phyloP scores from a whole-genome alignment of 2,113 vertebrate species.

The Noturus placidus region DNA sequence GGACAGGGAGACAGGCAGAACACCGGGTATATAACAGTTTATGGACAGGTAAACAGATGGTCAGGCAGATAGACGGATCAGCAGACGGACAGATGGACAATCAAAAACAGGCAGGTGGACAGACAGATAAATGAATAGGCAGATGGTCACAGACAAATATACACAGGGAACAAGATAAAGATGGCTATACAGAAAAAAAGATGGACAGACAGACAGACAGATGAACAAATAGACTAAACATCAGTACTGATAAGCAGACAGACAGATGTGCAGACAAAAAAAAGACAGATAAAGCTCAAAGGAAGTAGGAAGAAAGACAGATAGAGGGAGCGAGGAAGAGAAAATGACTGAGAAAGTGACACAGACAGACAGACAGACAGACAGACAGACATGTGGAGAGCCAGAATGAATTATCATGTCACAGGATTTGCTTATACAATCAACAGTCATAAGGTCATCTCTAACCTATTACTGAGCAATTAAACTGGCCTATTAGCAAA shows the following conservation, averaged over 20 bases:
- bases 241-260: not conserved
- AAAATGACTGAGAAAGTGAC: not conserved
- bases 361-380: not conserved
- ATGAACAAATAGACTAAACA: not conserved
- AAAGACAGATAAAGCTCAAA: not conserved
- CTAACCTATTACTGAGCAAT: conserved; percentile 45
- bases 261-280: not conserved
- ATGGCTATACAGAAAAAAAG: not conserved
- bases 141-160: not conserved
- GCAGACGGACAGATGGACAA: not conserved
- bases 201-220: not conserved
- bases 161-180: not conserved
- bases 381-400: not conserved
- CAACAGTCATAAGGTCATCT: conserved; percentile 55
- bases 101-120: not conserved
- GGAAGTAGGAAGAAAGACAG: not conserved
- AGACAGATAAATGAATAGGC: not conserved
- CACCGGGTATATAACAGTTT: not conserved
- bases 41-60: not conserved
- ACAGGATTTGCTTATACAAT: conserved; percentile 47
- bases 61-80: not conserved
- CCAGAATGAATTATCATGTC: conserved; percentile 22
- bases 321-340: not conserved
- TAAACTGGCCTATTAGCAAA: conserved; percentile 38
- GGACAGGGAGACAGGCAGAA: not conserved